phyloP scores from a whole-genome alignment of 2,113 vertebrate genomes.

The Gadus macrocephalus region DNA sequence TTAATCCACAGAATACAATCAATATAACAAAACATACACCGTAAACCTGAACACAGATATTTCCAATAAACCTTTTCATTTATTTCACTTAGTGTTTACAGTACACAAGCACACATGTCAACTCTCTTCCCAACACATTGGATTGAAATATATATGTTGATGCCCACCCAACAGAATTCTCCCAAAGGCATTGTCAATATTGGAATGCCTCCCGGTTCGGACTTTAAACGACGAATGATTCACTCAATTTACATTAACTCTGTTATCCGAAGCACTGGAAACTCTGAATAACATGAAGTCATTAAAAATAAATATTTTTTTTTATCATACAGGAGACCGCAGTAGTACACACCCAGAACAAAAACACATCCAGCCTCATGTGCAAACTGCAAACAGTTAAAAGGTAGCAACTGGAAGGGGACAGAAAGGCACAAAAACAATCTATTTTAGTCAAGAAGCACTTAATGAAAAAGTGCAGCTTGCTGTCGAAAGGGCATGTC shows the following conservation, averaged over 20 bases:
- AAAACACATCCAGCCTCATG: constrained; percentile 42
- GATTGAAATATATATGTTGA: constrained; percentile 19
- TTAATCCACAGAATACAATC: constrained; percentile 56
- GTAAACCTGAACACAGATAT: constrained; percentile 41
- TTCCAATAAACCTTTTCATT: constrained; percentile 44
- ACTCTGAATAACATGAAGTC: constrained; percentile 40
- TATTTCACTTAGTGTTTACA: constrained; percentile 33
- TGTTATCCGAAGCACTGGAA: constrained; percentile 16
- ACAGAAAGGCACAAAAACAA: constrained; percentile 30
- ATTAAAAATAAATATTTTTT: constrained; percentile 74
- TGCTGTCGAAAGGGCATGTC: constrained; percentile 10
- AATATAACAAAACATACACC: constrained; percentile 47
- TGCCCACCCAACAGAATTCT: constrained; percentile 14
- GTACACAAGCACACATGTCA: constrained; percentile 20
- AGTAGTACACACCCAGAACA: constrained; percentile 63
- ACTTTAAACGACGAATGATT: constrained; percentile 32
- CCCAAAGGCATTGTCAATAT: constrained; percentile 3
- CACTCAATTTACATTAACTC: constrained; percentile 32
- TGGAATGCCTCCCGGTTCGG: constrained; percentile 38
- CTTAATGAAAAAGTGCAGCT: constrained; percentile 24
- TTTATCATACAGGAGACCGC: constrained; percentile 65
- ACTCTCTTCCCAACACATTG: constrained; percentile 24
- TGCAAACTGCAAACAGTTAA: constrained; percentile 66
- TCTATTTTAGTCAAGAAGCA: constrained; percentile 42
- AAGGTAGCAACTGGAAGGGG: constrained; percentile 53